Evolutionary conservation across 2,797 vertebrate species (phyloP).

Genomic region (Anniella stebbinsi): DNA sequence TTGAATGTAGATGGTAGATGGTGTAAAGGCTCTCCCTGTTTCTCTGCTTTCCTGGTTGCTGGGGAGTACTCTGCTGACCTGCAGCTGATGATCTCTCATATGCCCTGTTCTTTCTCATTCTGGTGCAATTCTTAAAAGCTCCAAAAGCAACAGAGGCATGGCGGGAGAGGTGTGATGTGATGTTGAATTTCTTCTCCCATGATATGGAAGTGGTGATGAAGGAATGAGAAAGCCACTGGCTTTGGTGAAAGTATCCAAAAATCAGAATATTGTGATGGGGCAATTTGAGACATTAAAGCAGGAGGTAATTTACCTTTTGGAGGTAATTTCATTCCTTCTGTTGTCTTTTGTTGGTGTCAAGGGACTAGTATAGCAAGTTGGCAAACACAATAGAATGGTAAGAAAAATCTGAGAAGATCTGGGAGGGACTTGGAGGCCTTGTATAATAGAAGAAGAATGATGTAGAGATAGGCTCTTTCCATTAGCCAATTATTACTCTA

Average conservation of each 20-base stretch:
- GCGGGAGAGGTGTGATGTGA: neutral
- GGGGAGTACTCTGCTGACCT: neutral
- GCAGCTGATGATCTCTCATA: neutral
- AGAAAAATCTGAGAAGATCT: conserved; percentile 20
- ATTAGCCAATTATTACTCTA: conserved; percentile 3
- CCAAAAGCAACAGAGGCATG: neutral
- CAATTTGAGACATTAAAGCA: conserved; percentile 32
- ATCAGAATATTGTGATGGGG: conserved; percentile 12
- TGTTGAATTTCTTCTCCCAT: neutral
- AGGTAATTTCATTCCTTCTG: neutral
- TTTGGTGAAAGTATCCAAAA: neutral
- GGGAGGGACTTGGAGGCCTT: conserved; percentile 23
- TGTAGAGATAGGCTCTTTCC: neutral
- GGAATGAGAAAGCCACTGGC: neutral
- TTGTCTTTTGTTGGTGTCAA: conserved; percentile 18
- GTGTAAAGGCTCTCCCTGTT: neutral
- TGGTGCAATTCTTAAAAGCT: neutral
- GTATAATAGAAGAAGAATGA: neutral
- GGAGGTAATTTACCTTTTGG: neutral
- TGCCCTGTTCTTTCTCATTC: neutral
- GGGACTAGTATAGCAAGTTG: conserved; percentile 28
- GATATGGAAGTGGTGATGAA: neutral
- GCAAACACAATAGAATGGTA: conserved; percentile 20
- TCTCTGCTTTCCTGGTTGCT: neutral
- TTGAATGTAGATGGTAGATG: too few species aligned